Evolutionary conservation across 2,888 invertebrate genomes (phyloP).

Genomic region (Ormyrus pomaceus): DNA sequence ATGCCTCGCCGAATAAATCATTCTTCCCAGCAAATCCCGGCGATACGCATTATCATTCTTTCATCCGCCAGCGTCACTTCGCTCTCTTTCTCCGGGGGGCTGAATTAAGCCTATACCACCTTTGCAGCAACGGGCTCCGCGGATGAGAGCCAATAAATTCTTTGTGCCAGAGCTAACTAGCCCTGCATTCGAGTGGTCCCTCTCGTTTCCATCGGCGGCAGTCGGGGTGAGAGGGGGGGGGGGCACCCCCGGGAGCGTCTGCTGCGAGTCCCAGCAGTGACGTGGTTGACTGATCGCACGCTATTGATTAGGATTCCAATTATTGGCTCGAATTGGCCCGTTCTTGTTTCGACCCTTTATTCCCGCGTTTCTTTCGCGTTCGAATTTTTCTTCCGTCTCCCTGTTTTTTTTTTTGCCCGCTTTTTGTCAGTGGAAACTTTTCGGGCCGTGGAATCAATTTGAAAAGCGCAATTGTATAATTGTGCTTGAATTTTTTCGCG

Average conservation of each 20-base stretch:
- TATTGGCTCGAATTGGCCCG: slow-evolving; percentile 67
- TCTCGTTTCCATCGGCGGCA: slow-evolving; percentile 21
- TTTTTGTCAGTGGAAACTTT: background rate
- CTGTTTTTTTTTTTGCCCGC: background rate
- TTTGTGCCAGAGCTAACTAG: slow-evolving; percentile 59
- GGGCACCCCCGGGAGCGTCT: no score
- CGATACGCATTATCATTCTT: no score
- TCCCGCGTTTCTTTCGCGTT: background rate
- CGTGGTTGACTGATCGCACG: slow-evolving; percentile 62
- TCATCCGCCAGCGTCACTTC: background rate
- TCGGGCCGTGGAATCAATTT: background rate
- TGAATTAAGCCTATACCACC: slow-evolving; percentile 19
- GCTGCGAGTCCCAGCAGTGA: no score
- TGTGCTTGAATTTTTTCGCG: slow-evolving; percentile 5
- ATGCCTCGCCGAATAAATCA: no score
- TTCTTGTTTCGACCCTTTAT: slow-evolving; percentile 57
- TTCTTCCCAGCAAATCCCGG: no score
- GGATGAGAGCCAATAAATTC: slow-evolving; percentile 69
- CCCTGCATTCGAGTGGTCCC: no score
- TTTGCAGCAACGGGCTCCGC: slow-evolving; percentile 26
- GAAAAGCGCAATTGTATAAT: slow-evolving; percentile 11
- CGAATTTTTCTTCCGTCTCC: background rate
- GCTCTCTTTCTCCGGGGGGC: background rate
- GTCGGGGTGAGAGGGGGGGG: background rate
- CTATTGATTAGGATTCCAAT: slow-evolving; percentile 73